These are phyloP conservation scores for Lagopus muta DNA, from an alignment of 2,113 vertebrate genomes.

Conservation along the genomic window DNA sequence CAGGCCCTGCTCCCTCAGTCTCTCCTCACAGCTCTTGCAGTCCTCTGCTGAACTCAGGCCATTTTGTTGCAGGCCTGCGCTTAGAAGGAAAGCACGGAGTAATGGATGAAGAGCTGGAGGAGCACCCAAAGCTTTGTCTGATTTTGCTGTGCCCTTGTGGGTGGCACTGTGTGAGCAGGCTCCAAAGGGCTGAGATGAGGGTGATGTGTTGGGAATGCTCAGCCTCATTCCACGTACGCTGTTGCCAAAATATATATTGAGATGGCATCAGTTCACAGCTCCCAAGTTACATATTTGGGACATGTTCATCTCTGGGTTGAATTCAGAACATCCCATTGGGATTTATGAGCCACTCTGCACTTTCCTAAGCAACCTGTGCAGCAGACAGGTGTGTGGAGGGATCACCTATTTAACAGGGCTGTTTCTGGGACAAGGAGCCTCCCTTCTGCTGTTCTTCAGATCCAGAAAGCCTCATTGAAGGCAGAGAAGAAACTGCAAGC, in stretches of 20 bases:
- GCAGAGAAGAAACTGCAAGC: neutral
- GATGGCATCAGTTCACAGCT: neutral
- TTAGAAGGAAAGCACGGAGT: neutral
- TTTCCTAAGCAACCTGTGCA: neutral
- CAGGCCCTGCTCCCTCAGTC: neutral
- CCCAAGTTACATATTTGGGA: neutral
- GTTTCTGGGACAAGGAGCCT: neutral
- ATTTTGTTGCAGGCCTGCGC: neutral
- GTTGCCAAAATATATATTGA: neutral
- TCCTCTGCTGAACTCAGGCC: neutral
- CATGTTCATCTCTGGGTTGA: neutral
- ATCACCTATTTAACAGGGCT: neutral
- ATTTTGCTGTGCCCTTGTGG: neutral
- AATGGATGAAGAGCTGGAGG: neutral
- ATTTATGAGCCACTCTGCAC: neutral
- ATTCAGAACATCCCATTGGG: neutral
- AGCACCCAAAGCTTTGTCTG: neutral
- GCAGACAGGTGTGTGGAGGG: neutral
- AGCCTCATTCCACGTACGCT: neutral
- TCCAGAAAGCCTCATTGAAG: neutral
- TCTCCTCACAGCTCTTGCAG: neutral
- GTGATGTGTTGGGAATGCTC: neutral
- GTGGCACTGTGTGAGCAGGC: neutral
- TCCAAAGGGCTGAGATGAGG: neutral
- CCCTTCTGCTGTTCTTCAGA: neutral